Conservation (phyloP, 2,888 invertebrate genomes). For the Drosophila heteroneura region DNA sequence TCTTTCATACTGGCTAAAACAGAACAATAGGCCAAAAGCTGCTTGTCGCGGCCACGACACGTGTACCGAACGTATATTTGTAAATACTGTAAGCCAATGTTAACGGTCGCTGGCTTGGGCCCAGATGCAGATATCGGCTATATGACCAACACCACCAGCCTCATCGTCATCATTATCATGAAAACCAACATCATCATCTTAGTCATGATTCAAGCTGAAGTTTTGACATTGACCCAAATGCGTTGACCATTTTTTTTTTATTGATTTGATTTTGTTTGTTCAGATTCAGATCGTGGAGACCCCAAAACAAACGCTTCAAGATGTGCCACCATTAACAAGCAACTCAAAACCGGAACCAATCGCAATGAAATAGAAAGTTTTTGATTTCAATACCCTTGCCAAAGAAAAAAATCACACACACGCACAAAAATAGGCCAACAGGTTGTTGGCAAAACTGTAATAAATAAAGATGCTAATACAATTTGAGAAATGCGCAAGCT, state of each 20-base stretch:
- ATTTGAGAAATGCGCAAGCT: not conserved
- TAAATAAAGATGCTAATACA: not conserved
- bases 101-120: conserved; percentile 21
- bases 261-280: conserved; percentile 62
- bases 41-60: conserved; percentile 25
- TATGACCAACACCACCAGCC: conserved; percentile 3
- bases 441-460: conserved; percentile 8
- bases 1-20: conserved; percentile 39
- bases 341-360: conserved; percentile 68
- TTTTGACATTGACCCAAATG: conserved; percentile 81
- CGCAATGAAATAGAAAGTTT: conserved; percentile 74
- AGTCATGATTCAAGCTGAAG: conserved; percentile 32
- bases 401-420: conserved; percentile 16
- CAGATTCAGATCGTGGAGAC: conserved; percentile 40
- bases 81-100: conserved; percentile 32
- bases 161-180: conserved; percentile 6
- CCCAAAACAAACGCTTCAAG: conserved; percentile 29
- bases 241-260: conserved; percentile 60
- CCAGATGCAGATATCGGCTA: conserved; percentile 18
- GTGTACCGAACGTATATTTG: conserved; percentile 7
- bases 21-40: conserved; percentile 37
- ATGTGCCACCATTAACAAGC: conserved; percentile 26
- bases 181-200: not conserved
- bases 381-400: conserved; percentile 26
- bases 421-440: conserved; percentile 26